Percentiles rank a stretch among this genome's conserved stretches.
Conservation (phyloP, 1,140 invertebrate species). For the Stegodyphus dumicola region DNA sequence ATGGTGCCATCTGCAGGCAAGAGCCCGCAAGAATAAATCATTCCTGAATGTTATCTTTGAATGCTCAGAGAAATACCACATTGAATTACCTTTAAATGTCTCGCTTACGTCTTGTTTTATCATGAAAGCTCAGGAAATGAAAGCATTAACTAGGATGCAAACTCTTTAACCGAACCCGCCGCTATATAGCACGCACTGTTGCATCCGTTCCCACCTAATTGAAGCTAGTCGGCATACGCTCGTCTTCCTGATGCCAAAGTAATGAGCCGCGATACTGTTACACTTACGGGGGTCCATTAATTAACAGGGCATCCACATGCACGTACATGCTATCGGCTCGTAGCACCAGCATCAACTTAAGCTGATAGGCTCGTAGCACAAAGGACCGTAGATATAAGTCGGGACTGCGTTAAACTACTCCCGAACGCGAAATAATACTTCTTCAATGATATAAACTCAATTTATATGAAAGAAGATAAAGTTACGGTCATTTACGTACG, state of each 20-base stretch:
- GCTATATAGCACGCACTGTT: neutral
- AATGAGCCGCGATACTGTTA: constrained; percentile 15
- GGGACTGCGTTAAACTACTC: no score
- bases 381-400: no score
- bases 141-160: constrained; percentile 29
- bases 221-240: neutral
- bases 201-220: constrained; percentile 48
- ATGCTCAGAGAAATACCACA: neutral
- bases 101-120: constrained; percentile 18
- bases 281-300: constrained; percentile 40
- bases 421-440: no score
- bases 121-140: constrained; percentile 35
- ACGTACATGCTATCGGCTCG: neutral
- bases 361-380: no score
- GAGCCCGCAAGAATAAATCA: no score
- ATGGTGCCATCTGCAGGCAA: no score
- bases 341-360: neutral
- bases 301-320: constrained; percentile 11
- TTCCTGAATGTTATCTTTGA: no score
- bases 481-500: no score
- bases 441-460: no score
- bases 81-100: constrained; percentile 45
- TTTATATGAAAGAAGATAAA: no score
- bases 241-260: constrained; percentile 28
- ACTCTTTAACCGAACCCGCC: constrained; percentile 29